phyloP scores from a whole-genome alignment of 2,888 invertebrate species.

The Platerodrilus igneus region DNA sequence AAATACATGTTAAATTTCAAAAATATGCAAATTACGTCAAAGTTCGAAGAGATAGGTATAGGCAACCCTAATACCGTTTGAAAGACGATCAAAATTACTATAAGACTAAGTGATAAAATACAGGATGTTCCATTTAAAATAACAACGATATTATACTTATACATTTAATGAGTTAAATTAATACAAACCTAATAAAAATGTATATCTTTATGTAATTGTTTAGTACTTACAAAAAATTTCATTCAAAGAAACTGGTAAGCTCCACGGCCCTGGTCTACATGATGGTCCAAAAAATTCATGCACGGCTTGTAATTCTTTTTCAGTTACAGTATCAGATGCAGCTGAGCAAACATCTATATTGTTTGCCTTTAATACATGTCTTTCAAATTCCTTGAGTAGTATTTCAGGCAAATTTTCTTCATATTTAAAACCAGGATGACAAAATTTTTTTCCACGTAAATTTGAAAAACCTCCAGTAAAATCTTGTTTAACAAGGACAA shows the following conservation, averaged over 20 bases:
- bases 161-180: no score
- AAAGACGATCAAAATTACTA: no score
- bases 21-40: no score
- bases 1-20: no score
- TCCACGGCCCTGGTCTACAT: slow-evolving; percentile 72
- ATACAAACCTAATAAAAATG: not conserved
- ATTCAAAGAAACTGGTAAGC: slow-evolving; percentile 41
- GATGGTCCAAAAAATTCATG: slow-evolving; percentile 61
- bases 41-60: no score
- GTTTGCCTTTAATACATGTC: slow-evolving; percentile 30
- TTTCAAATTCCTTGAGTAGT: slow-evolving; percentile 59
- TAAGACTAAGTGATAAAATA: no score
- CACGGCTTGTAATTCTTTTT: slow-evolving; percentile 60
- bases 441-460: slow-evolving; percentile 54
- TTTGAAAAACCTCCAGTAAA: slow-evolving; percentile 50
- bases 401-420: slow-evolving; percentile 57
- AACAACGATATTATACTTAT: slow-evolving; percentile 1
- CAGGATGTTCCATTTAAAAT: no score
- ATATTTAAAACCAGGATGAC: slow-evolving; percentile 61
- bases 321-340: slow-evolving; percentile 41
- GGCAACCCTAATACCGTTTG: no score
- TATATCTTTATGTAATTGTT: slow-evolving; percentile 6
- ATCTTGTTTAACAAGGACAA: slow-evolving; percentile 53
- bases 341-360: slow-evolving; percentile 29
- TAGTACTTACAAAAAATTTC: slow-evolving; percentile 55